Evolutionary conservation across 2,888 invertebrate species (phyloP).

Genomic region (Drosophila mayaguana): DNA sequence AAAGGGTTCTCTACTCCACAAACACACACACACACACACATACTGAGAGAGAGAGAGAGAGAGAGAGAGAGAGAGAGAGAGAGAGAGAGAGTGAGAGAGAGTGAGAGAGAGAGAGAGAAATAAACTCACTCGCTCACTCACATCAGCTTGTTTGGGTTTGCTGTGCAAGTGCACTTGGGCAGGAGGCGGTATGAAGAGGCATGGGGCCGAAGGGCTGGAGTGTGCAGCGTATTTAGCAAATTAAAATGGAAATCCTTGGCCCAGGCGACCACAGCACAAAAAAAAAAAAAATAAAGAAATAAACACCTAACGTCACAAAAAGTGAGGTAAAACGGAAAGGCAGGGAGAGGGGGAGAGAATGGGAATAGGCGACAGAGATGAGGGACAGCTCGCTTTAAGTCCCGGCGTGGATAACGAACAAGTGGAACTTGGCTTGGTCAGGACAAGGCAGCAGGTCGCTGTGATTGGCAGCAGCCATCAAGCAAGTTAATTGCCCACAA

Average conservation of each 20-base stretch:
- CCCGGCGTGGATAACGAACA: constrained; percentile 30
- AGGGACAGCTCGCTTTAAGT: constrained; percentile 32
- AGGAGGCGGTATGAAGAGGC: background rate
- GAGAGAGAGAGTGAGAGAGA: no score
- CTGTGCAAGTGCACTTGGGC: constrained; percentile 22
- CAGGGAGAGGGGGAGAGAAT: background rate
- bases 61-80: no score
- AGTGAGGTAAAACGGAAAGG: background rate
- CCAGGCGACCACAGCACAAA: constrained; percentile 45
- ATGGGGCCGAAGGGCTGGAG: background rate
- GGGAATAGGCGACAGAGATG: background rate
- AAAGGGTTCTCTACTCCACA: constrained; percentile 31
- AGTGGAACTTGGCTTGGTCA: constrained; percentile 30
- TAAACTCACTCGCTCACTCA: background rate
- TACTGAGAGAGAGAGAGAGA: no score
- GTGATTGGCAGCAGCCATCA: constrained; percentile 82
- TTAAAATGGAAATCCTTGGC: constrained; percentile 73
- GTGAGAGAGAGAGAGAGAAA: no score
- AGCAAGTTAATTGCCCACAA: constrained; percentile 81
- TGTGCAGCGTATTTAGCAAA: constrained; percentile 69
- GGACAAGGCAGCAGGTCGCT: constrained; percentile 56
- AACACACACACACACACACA: background rate
- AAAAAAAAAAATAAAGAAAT: constrained; percentile 24
- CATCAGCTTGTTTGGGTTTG: constrained; percentile 22
- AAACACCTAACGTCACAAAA: constrained; percentile 39